phyloP scores from a whole-genome alignment of 2,888 invertebrate genomes.

The Drosophila peninsularis region DNA sequence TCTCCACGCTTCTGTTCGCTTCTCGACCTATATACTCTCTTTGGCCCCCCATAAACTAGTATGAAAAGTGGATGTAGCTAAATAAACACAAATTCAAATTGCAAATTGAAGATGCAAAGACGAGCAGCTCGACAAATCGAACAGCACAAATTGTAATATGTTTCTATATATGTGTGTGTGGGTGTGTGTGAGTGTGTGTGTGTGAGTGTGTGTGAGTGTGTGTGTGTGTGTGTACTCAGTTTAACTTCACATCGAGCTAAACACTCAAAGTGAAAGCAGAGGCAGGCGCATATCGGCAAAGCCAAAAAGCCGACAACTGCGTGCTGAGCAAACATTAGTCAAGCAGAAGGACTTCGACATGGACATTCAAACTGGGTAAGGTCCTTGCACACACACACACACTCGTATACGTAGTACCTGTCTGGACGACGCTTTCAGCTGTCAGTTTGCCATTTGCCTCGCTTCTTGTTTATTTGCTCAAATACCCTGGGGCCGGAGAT shows the following conservation, averaged over 20 bases:
- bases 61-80: slow-evolving; percentile 6
- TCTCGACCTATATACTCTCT: background rate
- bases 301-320: slow-evolving; percentile 55
- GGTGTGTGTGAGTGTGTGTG: slow-evolving; percentile 6
- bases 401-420: slow-evolving; percentile 1
- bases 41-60: background rate
- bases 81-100: slow-evolving; percentile 22
- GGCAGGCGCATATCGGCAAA: slow-evolving; percentile 29
- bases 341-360: slow-evolving; percentile 10
- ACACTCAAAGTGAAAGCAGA: slow-evolving; percentile 17
- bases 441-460: slow-evolving; percentile 21
- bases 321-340: slow-evolving; percentile 58
- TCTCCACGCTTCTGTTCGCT: background rate
- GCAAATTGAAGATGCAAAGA: slow-evolving; percentile 11
- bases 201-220: background rate
- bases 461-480: slow-evolving; percentile 11
- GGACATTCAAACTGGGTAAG: slow-evolving; percentile 12
- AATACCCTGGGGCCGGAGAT: background rate
- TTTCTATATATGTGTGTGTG: background rate
- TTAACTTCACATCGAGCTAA: slow-evolving; percentile 11
- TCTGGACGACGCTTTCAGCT: slow-evolving; percentile 18
- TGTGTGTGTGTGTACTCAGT: slow-evolving; percentile 16
- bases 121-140: slow-evolving; percentile 13
- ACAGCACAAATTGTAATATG: slow-evolving; percentile 6
- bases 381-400: slow-evolving; percentile 11